Base-by-base conservation (phyloP, 2,888 invertebrate species). In the Idaea dimidiata region DNA sequence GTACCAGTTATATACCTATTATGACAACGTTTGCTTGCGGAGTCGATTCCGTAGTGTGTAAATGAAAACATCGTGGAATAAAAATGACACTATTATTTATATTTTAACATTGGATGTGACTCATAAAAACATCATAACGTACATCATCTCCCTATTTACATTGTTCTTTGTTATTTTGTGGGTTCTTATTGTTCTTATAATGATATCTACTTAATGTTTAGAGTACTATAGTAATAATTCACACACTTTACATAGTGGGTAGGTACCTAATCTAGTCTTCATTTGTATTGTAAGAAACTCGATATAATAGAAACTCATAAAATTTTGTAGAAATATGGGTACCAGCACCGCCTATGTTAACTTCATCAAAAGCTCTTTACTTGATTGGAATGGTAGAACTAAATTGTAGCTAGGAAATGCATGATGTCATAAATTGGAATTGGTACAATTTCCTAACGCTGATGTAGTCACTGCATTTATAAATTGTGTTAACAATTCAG, bases 401-500 rank as follows among this genome's bases (percentile, higher is more conserved):
- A 43, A 43, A 43, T 14, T 14, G 8, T 43, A 8, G 10, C 43
- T 8, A 43, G 43, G 3, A 43, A 43, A 10, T 32, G 43, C 43
- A 43, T 43, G 43, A 43, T 10, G 43, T 43, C 43, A 67, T 63
- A 72, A 65, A 67, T 59, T 63, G 59, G 62, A 63, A 64, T 60
- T 43, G 63, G 61, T 33, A 65, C 66, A 66, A 70, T 66, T 66
- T 62, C 63, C 33, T 18, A 10, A 31, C 57, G 14, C 56, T 32
- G 57, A 59, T 59, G 62, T 67, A 68, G 65, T 32, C 62, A 66
- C 67, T 71, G 59, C 62, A 24, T 66, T 59, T 65, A 63, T 66
- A 66, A 66, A 80, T 78, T 76, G 69, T 72, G 75, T 78, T 77
- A 75, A 4, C 43, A 43, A 43, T 8, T 10, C 8, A 43, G 10